Evolutionary conservation across 2,888 invertebrate species (phyloP), one percentile per base, ranked within the genome.

Genomic region (Sarcophaga variegata): DNA sequence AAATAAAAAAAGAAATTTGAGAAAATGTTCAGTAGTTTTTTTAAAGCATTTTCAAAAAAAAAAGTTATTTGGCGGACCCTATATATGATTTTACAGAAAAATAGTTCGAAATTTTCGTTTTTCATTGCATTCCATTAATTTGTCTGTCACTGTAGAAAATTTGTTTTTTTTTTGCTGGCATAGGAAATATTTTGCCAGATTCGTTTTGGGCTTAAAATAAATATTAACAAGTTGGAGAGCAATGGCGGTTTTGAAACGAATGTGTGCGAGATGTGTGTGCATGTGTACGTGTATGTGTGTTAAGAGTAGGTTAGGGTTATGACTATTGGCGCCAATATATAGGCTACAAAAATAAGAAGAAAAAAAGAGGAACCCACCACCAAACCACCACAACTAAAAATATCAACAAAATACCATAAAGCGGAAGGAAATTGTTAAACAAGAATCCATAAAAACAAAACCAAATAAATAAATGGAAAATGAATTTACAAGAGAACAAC

Each of bases 391-490:
- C 74, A 77, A 84, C 25, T 22, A 37, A 8, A 67, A 54, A 79
- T 59, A 59, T 22, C 69, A 79, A 27, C 63, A 80, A 85, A 81
- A 25, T 60, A 82, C n/a, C 77, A 49, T 81, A 71, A 37, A 81
- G 71, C 83, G 86, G 67, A 84, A 83, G 83, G 78, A 87, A 83
- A 87, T 81, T 83, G 75, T 83, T 87, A 83, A 77, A 37, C 64
- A 75, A 86, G 62, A 79, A 75, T 74, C 37, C 20, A 62, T 6
- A 59, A 45, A 66, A 71, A 62, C 17, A 63, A 64, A 71, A 45
- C 22, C 54, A 71, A 72, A 77, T 82, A 27, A 54, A 54, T 11
- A 49, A 72, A 59, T 25, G 25, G 17, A n/a, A 37, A 45, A 72
- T 5, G 47, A 12, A 67, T n/a, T 71, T 45, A 76, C 59, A 27